Percentiles rank a stretch among this genome's conserved stretches.
Conservation (phyloP, 2,797 vertebrate genomes). For the Linurgus olivaceus region DNA sequence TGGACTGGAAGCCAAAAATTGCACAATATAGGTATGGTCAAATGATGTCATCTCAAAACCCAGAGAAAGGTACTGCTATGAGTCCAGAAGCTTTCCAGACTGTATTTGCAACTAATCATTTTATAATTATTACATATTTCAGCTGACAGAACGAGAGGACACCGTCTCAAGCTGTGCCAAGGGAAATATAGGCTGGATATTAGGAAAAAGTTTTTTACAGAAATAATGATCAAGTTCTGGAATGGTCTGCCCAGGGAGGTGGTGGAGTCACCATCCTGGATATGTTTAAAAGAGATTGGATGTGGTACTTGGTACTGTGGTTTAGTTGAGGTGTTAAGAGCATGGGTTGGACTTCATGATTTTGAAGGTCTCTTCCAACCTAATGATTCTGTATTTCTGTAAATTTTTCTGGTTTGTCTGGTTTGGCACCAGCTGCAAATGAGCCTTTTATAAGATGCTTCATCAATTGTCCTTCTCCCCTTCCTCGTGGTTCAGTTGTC, state of each 20-base stretch:
- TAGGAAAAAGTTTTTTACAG: background rate
- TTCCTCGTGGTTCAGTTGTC: background rate
- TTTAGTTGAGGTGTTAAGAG: background rate
- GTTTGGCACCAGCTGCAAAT: background rate
- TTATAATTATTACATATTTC: background rate
- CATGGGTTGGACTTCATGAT: background rate
- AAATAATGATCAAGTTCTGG: background rate
- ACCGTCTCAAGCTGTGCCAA: background rate
- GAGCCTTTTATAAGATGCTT: background rate
- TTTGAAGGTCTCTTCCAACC: background rate
- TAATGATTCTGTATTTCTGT: background rate
- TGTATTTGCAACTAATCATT: background rate
- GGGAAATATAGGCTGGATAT: background rate
- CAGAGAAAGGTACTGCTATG: background rate
- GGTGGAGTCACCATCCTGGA: background rate
- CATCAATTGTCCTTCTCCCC: accelerated
- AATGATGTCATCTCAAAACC: background rate
- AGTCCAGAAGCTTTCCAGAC: background rate
- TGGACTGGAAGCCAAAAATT: background rate
- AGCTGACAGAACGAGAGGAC: background rate
- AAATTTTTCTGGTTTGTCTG: background rate
- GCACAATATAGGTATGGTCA: too few species aligned
- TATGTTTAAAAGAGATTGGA: background rate
- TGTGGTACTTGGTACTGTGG: background rate
- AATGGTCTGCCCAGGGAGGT: background rate